These are phyloP conservation scores for Myotis davidii DNA, from an alignment of 2,113 vertebrate species.

Conservation along the genomic window DNA sequence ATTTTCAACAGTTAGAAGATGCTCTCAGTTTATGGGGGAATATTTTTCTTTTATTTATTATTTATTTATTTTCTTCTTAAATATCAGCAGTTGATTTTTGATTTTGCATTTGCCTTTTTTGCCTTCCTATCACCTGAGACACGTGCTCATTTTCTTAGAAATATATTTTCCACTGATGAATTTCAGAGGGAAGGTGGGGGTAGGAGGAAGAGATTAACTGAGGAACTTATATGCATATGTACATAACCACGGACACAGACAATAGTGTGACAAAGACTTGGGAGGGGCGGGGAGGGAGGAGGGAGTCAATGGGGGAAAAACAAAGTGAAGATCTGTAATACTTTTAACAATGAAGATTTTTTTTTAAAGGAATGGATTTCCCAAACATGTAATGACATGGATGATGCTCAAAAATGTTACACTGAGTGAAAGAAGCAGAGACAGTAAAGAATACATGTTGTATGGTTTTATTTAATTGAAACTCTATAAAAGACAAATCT, in stretches of 20 bases:
- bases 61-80: neutral
- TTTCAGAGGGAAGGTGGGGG: no score
- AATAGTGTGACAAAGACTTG: no score
- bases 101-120: slow-evolving; percentile 32
- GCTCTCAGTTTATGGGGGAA: neutral
- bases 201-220: no score
- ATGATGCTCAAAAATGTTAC: neutral
- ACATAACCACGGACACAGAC: no score
- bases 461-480: neutral
- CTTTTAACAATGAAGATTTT: no score
- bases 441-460: neutral
- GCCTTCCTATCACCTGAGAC: neutral
- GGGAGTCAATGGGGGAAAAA: no score
- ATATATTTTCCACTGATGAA: neutral
- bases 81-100: neutral
- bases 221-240: no score
- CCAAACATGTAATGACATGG: neutral
- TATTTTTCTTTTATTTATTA: neutral
- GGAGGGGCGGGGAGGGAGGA: no score
- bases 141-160: slow-evolving; percentile 45
- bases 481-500: neutral
- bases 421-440: neutral
- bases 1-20: neutral
- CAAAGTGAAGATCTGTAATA: no score
- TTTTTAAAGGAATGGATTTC: neutral